Evolutionary conservation across 2,113 vertebrate species (phyloP).

Genomic region (Condylura cristata): DNA sequence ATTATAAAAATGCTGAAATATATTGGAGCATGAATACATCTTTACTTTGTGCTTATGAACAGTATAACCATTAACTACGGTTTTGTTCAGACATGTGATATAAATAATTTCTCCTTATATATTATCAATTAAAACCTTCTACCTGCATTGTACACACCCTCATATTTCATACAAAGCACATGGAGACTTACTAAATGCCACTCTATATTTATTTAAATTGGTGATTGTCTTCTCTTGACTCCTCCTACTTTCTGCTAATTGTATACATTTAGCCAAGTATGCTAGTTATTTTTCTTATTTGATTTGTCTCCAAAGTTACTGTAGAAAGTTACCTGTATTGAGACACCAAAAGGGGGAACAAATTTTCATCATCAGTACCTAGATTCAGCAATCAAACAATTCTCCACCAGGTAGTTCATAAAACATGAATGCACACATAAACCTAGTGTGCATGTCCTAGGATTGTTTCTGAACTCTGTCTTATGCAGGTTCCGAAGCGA

Average conservation of each 20-base stretch:
- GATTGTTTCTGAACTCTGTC: background rate
- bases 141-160: background rate
- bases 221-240: background rate
- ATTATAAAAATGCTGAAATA: slow-evolving; percentile 20
- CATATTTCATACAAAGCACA: background rate
- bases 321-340: background rate
- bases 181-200: background rate
- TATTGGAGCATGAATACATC: background rate
- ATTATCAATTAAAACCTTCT: slow-evolving; percentile 16
- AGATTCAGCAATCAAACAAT: background rate
- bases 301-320: background rate
- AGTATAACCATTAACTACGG: background rate
- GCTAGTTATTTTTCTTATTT: background rate
- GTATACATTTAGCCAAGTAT: background rate
- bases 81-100: slow-evolving; percentile 27
- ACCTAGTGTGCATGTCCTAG: background rate
- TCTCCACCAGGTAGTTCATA: background rate
- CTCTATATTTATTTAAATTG: slow-evolving; percentile 12
- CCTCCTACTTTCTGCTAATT: background rate
- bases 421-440: background rate
- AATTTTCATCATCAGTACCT: background rate
- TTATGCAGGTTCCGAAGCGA: background rate
- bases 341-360: background rate
- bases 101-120: background rate
- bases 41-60: background rate